Conservation (phyloP, 2,113 vertebrate species). For the Gnathochromis pfefferi region DNA sequence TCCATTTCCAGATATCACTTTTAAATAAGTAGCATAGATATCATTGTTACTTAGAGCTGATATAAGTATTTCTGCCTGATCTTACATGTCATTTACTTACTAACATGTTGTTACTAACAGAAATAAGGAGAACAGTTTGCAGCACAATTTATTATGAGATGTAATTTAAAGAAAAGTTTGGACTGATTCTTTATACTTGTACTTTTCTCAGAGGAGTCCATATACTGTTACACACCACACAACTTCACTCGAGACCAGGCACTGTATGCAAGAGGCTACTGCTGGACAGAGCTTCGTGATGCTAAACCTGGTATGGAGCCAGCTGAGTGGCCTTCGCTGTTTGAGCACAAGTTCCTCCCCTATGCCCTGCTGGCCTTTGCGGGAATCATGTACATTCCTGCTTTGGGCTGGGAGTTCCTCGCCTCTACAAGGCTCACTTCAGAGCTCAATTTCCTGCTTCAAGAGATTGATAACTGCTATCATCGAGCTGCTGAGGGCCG, state of each 20-base stretch:
- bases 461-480: conserved; percentile 99
- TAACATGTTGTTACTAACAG: background rate
- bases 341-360: conserved; percentile 98
- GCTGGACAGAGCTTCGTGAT: conserved; percentile 98
- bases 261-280: conserved; percentile 97
- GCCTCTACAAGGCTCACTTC: conserved; percentile 97
- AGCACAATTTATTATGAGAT: background rate
- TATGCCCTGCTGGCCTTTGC: conserved; percentile 96
- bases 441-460: conserved; percentile 98
- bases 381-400: conserved; percentile 97
- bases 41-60: background rate
- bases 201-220: conserved; percentile 87
- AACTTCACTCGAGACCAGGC: conserved; percentile 99
- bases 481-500: conserved; percentile 95
- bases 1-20: background rate
- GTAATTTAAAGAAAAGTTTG: background rate
- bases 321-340: conserved; percentile 87
- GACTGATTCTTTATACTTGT: background rate
- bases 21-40: background rate
- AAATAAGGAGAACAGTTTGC: background rate
- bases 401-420: conserved; percentile 94
- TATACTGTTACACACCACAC: conserved; percentile 99
- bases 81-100: background rate
- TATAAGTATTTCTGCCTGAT: background rate
- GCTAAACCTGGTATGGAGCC: conserved; percentile 85